Conservation (phyloP, 2,888 invertebrate species). For the Phymatocera aterrima region DNA sequence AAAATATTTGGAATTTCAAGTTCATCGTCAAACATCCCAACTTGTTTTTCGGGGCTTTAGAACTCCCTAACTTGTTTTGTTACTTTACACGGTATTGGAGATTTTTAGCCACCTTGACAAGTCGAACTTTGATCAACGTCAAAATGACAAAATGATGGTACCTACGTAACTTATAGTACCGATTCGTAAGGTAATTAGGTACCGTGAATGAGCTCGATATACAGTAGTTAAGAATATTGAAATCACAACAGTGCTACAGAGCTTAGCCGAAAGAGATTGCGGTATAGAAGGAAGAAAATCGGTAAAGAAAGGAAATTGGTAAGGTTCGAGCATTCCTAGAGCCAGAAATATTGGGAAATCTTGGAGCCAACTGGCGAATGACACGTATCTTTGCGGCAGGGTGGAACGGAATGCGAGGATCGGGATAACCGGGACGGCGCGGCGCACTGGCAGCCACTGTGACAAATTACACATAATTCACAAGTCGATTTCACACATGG, state of each 20-base stretch:
- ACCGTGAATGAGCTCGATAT: background rate
- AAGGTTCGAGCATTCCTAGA: background rate
- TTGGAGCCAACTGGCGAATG: background rate
- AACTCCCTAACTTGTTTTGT: too few relatives aligned
- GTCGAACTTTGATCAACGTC: background rate
- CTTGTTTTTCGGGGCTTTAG: background rate
- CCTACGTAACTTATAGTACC: background rate
- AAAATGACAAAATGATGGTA: background rate
- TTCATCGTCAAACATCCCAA: background rate
- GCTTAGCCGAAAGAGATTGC: background rate
- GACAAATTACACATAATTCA: slow-evolving; percentile 70
- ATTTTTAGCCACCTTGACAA: background rate
- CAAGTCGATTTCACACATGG: slow-evolving; percentile 68
- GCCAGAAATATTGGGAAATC: slow-evolving; percentile 15
- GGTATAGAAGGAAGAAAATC: too few relatives aligned
- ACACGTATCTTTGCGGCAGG: slow-evolving; percentile 24
- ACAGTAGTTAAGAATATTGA: background rate
- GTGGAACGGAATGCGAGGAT: slow-evolving; percentile 48
- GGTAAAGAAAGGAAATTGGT: background rate
- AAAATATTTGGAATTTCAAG: background rate
- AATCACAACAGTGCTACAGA: background rate
- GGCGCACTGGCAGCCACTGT: slow-evolving; percentile 51
- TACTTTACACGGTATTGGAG: too few relatives aligned
- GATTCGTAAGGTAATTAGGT: background rate
- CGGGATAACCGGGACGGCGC: slow-evolving; percentile 57